Conservation (phyloP, 2,797 vertebrate species). For the Typhlichthys eigenmanni region DNA sequence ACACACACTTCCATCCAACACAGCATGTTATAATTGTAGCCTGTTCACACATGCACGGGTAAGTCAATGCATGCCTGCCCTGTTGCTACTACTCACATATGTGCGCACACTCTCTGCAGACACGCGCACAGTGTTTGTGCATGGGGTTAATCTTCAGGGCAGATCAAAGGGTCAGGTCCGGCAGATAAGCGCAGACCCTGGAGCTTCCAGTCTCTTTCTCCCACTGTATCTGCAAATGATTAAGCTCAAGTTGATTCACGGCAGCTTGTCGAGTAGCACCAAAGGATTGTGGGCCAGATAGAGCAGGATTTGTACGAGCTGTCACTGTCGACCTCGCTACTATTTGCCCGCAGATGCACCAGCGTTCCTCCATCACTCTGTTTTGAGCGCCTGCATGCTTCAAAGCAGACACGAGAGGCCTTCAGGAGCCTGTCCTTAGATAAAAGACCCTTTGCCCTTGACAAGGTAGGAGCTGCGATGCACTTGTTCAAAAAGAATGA, state of each 20-base stretch:
- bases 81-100: neutral
- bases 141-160: conserved; percentile 68
- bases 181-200: conserved; percentile 72
- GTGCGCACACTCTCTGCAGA: conserved; percentile 16
- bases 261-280: conserved; percentile 44
- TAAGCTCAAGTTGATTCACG: conserved; percentile 72
- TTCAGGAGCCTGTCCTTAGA: conserved; percentile 54
- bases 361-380: conserved; percentile 30
- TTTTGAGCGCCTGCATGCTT: conserved; percentile 47
- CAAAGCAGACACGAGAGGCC: conserved; percentile 49
- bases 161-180: conserved; percentile 76
- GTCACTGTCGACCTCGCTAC: conserved; percentile 32
- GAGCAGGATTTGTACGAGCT: conserved; percentile 50
- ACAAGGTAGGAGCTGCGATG: conserved; percentile 57
- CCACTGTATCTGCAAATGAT: conserved; percentile 72
- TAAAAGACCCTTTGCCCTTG: conserved; percentile 62
- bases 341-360: conserved; percentile 27
- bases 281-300: conserved; percentile 55
- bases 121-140: conserved; percentile 50
- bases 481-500: conserved; percentile 30
- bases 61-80: neutral
- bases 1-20: conserved; percentile 3
- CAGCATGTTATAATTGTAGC: neutral
- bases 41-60: neutral
- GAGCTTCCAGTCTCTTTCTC: conserved; percentile 51